Conservation (phyloP, 2,888 invertebrate species). For the Synergus itoensis region DNA sequence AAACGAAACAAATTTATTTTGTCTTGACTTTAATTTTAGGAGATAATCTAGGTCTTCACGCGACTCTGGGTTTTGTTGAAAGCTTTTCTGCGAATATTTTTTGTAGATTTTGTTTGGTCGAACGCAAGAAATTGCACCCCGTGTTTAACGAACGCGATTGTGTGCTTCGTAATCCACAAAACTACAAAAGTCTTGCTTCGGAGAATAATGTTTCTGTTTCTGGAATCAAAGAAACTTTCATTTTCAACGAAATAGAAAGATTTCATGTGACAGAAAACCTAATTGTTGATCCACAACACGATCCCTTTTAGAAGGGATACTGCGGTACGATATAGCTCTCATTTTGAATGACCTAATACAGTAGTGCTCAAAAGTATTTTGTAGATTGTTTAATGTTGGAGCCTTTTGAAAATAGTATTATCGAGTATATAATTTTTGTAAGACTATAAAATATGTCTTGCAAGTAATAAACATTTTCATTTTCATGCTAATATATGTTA, state of each 20-base stretch:
- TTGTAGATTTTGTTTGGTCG: background rate
- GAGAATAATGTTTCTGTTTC: conserved; percentile 9
- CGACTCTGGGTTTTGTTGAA: background rate
- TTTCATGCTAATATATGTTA: too few species aligned
- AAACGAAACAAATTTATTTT: conserved; percentile 48
- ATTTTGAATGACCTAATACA: conserved; percentile 44
- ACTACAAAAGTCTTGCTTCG: conserved; percentile 40
- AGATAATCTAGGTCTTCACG: conserved; percentile 48
- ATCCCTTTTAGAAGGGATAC: conserved; percentile 51
- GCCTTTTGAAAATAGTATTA: too few species aligned
- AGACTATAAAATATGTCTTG: too few species aligned
- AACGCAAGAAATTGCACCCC: background rate
- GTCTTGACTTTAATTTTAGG: conserved; percentile 49
- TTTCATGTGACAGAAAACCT: conserved; percentile 51
- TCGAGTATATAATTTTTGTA: too few species aligned
- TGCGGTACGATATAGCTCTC: conserved; percentile 52
- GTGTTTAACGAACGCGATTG: conserved; percentile 30
- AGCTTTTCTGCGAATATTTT: background rate
- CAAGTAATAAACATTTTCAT: too few species aligned
- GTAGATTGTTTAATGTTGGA: too few species aligned
- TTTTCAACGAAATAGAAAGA: conserved; percentile 44
- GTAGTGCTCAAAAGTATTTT: too few species aligned
- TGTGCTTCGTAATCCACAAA: background rate
- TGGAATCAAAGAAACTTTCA: conserved; percentile 40
- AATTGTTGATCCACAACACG: conserved; percentile 54